Evolutionary conservation across 1,140 invertebrate species (phyloP).

Genomic region (Trachymyrmex septentrionalis): DNA sequence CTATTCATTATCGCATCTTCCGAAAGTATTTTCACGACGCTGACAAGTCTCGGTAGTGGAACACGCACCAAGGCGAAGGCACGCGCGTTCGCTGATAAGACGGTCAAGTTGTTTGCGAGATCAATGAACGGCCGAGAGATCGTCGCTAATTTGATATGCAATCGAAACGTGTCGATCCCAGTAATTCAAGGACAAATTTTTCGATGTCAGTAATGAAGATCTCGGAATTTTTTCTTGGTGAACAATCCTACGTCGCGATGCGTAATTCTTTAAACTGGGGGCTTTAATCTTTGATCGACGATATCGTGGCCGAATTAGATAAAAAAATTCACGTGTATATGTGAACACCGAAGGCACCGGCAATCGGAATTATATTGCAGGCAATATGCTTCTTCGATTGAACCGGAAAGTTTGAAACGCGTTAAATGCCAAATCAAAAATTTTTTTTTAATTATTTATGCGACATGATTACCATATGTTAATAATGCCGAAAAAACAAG

Average conservation of each 20-base stretch:
- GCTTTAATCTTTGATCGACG: slow-evolving; percentile 1
- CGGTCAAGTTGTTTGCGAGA: slow-evolving; percentile 23
- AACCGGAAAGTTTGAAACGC: neutral
- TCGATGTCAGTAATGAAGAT: neutral
- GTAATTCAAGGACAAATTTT: neutral
- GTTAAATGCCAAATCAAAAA: neutral
- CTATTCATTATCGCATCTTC: slow-evolving; percentile 25
- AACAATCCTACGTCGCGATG: neutral
- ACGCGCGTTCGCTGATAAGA: slow-evolving; percentile 32
- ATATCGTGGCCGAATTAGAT: slow-evolving; percentile 38
- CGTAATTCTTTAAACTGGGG: neutral
- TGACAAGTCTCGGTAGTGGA: neutral
- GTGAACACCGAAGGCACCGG: neutral
- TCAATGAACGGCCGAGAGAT: slow-evolving; percentile 41
- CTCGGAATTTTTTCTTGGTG: neutral
- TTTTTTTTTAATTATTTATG: neutral
- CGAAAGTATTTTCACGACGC: neutral
- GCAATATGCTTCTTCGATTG: neutral
- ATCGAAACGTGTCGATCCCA: neutral
- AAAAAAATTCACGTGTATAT: slow-evolving; percentile 20
- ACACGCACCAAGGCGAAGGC: neutral
- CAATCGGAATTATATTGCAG: neutral
- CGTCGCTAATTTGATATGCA: neutral
- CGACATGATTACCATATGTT: neutral
- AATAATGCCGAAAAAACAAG: neutral